Evolutionary conservation across 2,113 vertebrate species (phyloP), one percentile per base, ranked within the genome.

Genomic region (Uria lomvia): DNA sequence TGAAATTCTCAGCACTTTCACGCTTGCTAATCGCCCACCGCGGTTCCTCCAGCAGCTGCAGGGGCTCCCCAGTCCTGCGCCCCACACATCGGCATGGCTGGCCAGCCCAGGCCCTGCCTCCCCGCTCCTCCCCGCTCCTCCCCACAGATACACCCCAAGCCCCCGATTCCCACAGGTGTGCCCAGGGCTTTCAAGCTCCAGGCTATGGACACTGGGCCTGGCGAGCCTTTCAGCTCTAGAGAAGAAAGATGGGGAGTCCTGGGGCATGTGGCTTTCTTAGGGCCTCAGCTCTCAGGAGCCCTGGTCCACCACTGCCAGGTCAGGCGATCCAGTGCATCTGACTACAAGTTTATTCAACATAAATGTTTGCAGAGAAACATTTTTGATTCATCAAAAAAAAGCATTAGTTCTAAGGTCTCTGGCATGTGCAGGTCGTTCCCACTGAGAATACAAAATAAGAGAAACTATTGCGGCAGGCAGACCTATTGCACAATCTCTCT

Each of bases 51-150:
- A 21, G 95, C 95, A 93, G 91, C 91, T 95, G 92, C 84, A 38
- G 15, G 50, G 29, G 29, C 1, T 2, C 15, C 76, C 58, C 59
- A 52, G 59, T 43, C 47, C 68, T 2, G 17, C 0, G 2, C 18
- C 34, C 60, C 0, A 0, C 32, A 14, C 59, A 68, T 42, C 3
- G 0, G 29, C 63, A 73, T 7, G 27, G 4, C 26, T 45, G 2
- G 0, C 36, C 45, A 2, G 2, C 70, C 34, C 34, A 5, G 40
- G n/a, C 68, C 45, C 62, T 22, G 50, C 23, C 17, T n/a, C n/a
- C n/a, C 72, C 2, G 2, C 30, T 70, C 34, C 80, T 40, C 23
- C 82, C 36, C 34, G 12, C n/a, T 38, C 38, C 38, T 38, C 38
- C 38, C 38, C 38, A 8, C 36, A 50, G 38, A 22, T 52, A 34